Evolutionary conservation across 1,140 invertebrate genomes (phyloP).

Genomic region (Platyscapa corneri): DNA sequence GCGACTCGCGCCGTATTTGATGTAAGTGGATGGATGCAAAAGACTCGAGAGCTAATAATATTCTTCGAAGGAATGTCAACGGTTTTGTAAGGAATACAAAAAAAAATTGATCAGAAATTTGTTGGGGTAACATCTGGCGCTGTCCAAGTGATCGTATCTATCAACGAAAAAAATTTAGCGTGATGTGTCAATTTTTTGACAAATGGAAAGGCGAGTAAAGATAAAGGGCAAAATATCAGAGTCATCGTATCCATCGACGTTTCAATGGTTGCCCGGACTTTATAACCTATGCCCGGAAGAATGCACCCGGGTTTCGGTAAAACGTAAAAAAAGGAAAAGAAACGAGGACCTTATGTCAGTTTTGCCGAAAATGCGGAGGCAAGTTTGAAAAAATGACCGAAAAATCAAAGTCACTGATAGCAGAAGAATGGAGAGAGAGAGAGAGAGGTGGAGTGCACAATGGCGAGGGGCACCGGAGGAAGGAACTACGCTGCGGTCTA

Average conservation of each 20-base stretch:
- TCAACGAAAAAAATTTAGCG: too few relatives aligned
- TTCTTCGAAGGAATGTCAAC: too few relatives aligned
- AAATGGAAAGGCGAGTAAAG: background rate
- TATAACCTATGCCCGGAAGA: background rate
- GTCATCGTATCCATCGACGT: background rate
- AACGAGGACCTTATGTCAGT: background rate
- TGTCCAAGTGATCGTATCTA: background rate
- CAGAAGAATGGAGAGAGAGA: background rate
- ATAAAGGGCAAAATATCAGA: background rate
- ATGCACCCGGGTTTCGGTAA: too few relatives aligned
- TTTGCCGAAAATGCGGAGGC: background rate
- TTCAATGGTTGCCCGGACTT: background rate
- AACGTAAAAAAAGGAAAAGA: background rate
- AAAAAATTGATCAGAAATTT: too few relatives aligned
- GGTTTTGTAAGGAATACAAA: too few relatives aligned
- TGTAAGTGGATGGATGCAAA: too few relatives aligned
- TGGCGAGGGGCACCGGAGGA: too few relatives aligned
- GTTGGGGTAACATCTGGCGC: background rate
- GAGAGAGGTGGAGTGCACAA: too few relatives aligned
- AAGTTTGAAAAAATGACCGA: background rate
- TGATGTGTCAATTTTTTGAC: slow-evolving; percentile 2
- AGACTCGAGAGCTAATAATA: too few relatives aligned
- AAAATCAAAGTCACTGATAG: slow-evolving; percentile 30
- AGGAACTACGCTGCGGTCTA: background rate
- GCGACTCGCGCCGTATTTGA: too few relatives aligned